A percentile compares a stretch with the other conserved stretches of the same genome.
These are phyloP conservation scores for Drosophila bocqueti DNA, from an alignment of 1,140 invertebrate species.

Conservation along the genomic window DNA sequence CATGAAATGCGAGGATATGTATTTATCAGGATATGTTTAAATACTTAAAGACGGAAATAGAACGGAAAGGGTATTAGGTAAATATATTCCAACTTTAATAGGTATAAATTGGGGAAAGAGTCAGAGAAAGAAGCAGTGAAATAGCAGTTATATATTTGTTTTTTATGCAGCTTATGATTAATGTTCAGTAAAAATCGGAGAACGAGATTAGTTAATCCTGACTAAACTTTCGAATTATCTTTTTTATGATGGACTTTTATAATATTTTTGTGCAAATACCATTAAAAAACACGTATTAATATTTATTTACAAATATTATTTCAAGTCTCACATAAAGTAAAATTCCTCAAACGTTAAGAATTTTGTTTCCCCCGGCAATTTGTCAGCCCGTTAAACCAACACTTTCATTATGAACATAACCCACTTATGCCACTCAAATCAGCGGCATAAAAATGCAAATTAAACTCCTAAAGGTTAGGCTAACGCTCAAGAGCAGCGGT, in stretches of 20 bases:
- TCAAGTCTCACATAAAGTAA: too few species aligned
- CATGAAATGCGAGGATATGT: constrained; percentile 41
- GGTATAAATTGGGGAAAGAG: background rate
- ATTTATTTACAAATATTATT: too few species aligned
- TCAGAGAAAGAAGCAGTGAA: background rate
- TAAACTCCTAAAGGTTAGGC: constrained; percentile 54
- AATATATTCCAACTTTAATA: background rate
- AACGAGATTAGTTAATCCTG: too few species aligned
- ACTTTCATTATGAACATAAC: constrained; percentile 21
- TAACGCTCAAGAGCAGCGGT: constrained; percentile 2
- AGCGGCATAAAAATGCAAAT: constrained; percentile 74
- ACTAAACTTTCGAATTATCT: too few species aligned
- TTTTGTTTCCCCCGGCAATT: constrained; percentile 4
- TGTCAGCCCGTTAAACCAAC: constrained; percentile 20
- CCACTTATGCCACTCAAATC: constrained; percentile 51
- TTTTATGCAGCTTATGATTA: background rate
- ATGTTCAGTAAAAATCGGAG: background rate
- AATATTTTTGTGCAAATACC: too few species aligned
- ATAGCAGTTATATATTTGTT: background rate
- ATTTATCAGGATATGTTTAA: background rate
- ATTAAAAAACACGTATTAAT: too few species aligned
- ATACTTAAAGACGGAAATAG: constrained; percentile 5
- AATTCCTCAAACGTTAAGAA: too few species aligned
- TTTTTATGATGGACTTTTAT: too few species aligned
- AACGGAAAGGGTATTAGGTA: background rate